phyloP scores from a whole-genome alignment of 2,113 vertebrate genomes.

The Danionella cerebrum region DNA sequence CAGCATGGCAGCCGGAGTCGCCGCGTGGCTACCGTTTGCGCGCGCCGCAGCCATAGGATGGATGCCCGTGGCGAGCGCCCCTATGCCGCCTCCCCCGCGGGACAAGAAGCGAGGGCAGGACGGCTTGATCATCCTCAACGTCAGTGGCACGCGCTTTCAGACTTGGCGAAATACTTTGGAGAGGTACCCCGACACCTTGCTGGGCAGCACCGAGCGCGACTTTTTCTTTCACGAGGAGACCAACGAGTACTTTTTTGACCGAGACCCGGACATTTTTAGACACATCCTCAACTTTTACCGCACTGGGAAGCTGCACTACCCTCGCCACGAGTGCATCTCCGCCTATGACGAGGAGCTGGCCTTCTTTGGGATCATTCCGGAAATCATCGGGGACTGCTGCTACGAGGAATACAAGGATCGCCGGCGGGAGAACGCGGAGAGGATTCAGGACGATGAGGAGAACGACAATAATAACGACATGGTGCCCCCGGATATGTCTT shows the following conservation, averaged over 20 bases:
- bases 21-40: slow-evolving; percentile 92
- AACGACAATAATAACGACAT: slow-evolving; percentile 65
- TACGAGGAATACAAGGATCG: slow-evolving; percentile 98
- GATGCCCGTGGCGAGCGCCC: slow-evolving; percentile 90
- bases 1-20: slow-evolving; percentile 88
- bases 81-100: slow-evolving; percentile 80
- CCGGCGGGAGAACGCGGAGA: slow-evolving; percentile 84
- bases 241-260: slow-evolving; percentile 93
- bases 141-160: slow-evolving; percentile 90
- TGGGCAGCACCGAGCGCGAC: slow-evolving; percentile 90
- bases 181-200: slow-evolving; percentile 89
- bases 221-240: slow-evolving; percentile 92
- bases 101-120: slow-evolving; percentile 71
- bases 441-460: slow-evolving; percentile 86
- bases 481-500: slow-evolving; percentile 66
- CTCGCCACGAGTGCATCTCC: slow-evolving; percentile 91
- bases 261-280: slow-evolving; percentile 93
- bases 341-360: slow-evolving; percentile 92
- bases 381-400: slow-evolving; percentile 95
- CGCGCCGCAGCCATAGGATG: slow-evolving; percentile 93
- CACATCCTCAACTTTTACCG: slow-evolving; percentile 96
- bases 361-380: slow-evolving; percentile 93
- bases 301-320: slow-evolving; percentile 90
- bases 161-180: slow-evolving; percentile 92
- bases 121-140: slow-evolving; percentile 83